These are phyloP conservation scores for Laterallus jamaicensis DNA, from an alignment of 2,113 vertebrate species.

Conservation along the genomic window DNA sequence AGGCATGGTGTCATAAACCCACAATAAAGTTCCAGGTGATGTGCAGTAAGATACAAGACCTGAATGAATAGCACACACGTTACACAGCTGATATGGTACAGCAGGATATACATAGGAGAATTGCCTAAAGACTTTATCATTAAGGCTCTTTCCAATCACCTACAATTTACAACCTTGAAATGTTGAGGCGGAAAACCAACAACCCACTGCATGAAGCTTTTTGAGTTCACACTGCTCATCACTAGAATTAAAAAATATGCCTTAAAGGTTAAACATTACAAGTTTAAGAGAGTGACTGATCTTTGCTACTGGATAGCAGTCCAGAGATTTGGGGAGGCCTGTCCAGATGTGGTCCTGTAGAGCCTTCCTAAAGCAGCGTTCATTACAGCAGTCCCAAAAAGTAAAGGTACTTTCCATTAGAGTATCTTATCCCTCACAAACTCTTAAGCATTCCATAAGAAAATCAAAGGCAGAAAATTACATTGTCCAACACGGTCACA, in stretches of 20 bases:
- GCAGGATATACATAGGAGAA: neutral
- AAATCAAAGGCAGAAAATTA: neutral
- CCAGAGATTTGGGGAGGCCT: neutral
- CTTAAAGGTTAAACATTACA: neutral
- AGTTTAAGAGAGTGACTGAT: neutral
- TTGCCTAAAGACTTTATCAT: neutral
- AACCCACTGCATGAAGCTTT: neutral
- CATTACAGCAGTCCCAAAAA: neutral
- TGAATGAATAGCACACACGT: neutral
- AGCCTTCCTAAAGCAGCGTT: neutral
- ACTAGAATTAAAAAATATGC: neutral
- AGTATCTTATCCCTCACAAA: neutral
- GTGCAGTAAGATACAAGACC: neutral
- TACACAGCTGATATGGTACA: neutral
- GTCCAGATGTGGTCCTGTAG: neutral
- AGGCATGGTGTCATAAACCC: neutral
- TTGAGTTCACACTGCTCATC: neutral
- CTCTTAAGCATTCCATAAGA: neutral
- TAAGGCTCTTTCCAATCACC: neutral
- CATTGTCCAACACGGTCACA: neutral
- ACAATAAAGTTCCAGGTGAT: neutral
- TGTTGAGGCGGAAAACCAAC: neutral
- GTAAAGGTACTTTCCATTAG: neutral
- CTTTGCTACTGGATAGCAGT: neutral
- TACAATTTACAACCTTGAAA: neutral